Percentiles rank a stretch among this genome's conserved stretches.
phyloP scores from a whole-genome alignment of 2,113 vertebrate genomes.

The Tinamus guttatus region DNA sequence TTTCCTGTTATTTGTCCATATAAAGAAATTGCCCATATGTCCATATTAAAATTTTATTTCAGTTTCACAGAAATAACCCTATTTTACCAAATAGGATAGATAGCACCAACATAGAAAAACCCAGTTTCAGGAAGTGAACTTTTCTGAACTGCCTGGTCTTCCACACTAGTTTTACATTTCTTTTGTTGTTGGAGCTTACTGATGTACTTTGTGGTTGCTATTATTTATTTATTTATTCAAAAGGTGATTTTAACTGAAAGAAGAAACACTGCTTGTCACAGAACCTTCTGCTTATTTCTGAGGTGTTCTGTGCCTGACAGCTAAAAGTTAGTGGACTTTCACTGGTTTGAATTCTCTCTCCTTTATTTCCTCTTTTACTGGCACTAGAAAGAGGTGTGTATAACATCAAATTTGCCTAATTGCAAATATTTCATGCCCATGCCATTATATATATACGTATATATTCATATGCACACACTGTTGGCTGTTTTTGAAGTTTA shows the following conservation, averaged over 20 bases:
- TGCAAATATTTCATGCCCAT: not conserved
- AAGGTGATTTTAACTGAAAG: not conserved
- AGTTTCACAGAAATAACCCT: not conserved
- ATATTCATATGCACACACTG: not conserved
- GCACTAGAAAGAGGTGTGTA: not conserved
- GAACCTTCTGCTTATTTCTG: not conserved
- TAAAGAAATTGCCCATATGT: not conserved
- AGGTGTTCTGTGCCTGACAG: rapidly evolving
- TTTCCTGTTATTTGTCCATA: not conserved
- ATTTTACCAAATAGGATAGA: not conserved
- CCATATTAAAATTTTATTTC: not conserved
- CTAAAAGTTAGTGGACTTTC: not conserved
- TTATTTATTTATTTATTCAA: not conserved
- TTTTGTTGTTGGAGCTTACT: not conserved
- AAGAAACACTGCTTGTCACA: not conserved
- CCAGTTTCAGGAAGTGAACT: not conserved
- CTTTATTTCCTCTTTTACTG: not conserved
- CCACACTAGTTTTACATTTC: not conserved
- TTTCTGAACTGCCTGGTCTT: not conserved
- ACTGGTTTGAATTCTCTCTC: not conserved
- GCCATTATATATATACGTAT: not conserved
- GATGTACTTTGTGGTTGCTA: not conserved
- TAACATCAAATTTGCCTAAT: not conserved
- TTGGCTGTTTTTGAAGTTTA: not conserved
- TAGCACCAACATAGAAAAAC: not conserved